Base-by-base conservation (phyloP, 2,888 invertebrate species). In the Tenthredo scrophulariae region DNA sequence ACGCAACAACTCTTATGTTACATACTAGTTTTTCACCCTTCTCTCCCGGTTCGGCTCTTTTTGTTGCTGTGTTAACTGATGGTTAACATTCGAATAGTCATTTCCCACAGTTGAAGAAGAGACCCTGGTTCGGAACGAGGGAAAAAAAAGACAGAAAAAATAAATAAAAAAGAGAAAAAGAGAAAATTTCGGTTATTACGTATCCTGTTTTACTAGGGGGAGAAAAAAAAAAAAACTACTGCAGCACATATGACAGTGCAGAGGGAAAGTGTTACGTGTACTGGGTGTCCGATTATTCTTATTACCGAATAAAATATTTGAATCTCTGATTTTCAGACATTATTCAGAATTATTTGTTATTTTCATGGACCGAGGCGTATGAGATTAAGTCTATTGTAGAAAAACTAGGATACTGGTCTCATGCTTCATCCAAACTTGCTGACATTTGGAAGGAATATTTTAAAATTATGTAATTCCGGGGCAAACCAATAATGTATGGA, bases 61-160 rank as follows among this genome's bases (percentile, higher is more conserved):
- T 74, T 74, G 13, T 10, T 9, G 22, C 54, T 40, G 43, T 10
- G 22, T 6, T 18, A 29, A 29, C 33, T 40, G 58, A 62, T 40
- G 80, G 62, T 79, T 80, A 80, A 80, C 80, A 40, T 80, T 80
- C 37, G 46, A 46, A 80, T 86, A 79, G 65, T 80, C 74, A 87
- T 85, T 87, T 86, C 79, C 85, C 72, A 85, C 86, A 82, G 85
- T 85, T 84, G 26, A 33, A 67, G 43, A 37, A 58, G 40, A 82
- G 82, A 50, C 65, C 50, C 29, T 33, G 79, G 29, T 79, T 29
- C 54, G 58, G 3, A 84, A 50, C n/a, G 74, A 62, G 82, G 65
- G 26, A 65, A 67, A 75, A 67, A 75, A 72, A 84, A 85, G 65
- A 79, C n/a, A 54, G 70, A 85, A 67, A 54, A 72, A 67, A 85